Evolutionary conservation across 2,888 invertebrate species (phyloP).

Genomic region (Creontiades dilutus): DNA sequence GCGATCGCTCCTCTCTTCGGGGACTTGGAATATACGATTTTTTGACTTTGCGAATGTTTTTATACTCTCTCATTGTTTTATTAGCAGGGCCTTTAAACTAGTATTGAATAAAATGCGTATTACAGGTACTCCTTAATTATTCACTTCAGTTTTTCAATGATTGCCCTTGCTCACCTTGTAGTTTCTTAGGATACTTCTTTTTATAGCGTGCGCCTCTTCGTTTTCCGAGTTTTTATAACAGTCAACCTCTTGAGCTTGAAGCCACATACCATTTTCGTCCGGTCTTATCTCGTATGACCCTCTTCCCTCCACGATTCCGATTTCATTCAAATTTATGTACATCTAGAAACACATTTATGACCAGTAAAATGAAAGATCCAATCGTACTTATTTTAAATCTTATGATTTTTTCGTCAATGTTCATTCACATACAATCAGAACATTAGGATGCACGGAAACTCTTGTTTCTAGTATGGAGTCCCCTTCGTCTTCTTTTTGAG

Average conservation of each 20-base stretch:
- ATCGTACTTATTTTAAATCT: too few species aligned
- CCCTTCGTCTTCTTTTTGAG: constrained; percentile 31
- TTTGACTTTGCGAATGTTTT: too few species aligned
- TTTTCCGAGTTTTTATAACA: constrained; percentile 40
- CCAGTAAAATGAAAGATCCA: too few species aligned
- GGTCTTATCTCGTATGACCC: constrained; percentile 42
- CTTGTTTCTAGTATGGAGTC: constrained; percentile 46
- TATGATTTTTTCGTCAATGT: too few species aligned
- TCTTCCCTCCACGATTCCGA: constrained; percentile 51
- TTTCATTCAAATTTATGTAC: constrained; percentile 50
- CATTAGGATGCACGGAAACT: constrained; percentile 37
- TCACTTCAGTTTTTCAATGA: too few species aligned
- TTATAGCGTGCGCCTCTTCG: constrained; percentile 52
- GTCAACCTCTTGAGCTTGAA: constrained; percentile 38
- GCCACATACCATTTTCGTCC: constrained; percentile 11
- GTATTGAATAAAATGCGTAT: too few species aligned
- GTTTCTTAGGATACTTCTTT: constrained; percentile 25
- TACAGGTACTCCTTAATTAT: too few species aligned
- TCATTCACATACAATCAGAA: neutral
- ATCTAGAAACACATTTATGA: constrained; percentile 25
- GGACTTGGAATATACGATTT: too few species aligned
- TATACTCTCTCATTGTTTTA: too few species aligned
- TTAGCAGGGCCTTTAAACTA: too few species aligned
- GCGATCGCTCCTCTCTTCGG: too few species aligned
- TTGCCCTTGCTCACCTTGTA: neutral